Base-by-base conservation (phyloP, 1,140 invertebrate species). In the Drosophila grimshawi region DNA sequence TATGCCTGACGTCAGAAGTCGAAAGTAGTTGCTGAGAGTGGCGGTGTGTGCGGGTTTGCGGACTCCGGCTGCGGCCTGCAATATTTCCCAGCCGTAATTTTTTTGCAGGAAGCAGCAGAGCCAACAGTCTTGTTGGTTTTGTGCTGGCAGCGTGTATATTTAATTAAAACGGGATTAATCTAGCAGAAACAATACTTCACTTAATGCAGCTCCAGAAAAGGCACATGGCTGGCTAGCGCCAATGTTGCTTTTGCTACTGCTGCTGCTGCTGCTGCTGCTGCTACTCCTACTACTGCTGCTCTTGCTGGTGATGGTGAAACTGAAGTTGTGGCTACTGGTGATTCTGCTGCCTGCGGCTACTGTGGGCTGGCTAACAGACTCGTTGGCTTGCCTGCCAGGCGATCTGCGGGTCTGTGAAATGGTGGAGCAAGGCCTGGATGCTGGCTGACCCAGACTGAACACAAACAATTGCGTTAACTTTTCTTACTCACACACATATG, bases 131-230 rank as follows among this genome's bases (percentile, higher is more conserved):
- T 88, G 85, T 89, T 88, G 85, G 80, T 89, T 88, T 89, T 89
- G 69, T 90, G 81, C 85, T 88, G 80, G 77, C 85, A 88, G 85
- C 86, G 86, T 85, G 85, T 89, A 89, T 89, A 89, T 89, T 89
- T 89, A 89, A 89, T 89, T 89, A 89, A 89, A 89, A 89, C 85
- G 75, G 86, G 86, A 89, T 89, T 89, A 89, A 89, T 89, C 85
- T 89, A 89, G 85, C 85, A 89, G 86, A 89, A 89, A 89, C 85
- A 89, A 89, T 89, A 89, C 85, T 89, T 89, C 85, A 89, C 85
- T 89, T 89, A 89, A 89, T 89, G 86, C 85, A 90, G 80, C 82
- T 60, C 49, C 75, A 61, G 55, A 53, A 67, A 46, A 65, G 59
- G 65, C 66, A 67, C 66, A 69, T 71, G 46, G 48, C 59, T 65